Base-by-base conservation (phyloP, 1,140 invertebrate genomes). In the Apis dorsata region DNA sequence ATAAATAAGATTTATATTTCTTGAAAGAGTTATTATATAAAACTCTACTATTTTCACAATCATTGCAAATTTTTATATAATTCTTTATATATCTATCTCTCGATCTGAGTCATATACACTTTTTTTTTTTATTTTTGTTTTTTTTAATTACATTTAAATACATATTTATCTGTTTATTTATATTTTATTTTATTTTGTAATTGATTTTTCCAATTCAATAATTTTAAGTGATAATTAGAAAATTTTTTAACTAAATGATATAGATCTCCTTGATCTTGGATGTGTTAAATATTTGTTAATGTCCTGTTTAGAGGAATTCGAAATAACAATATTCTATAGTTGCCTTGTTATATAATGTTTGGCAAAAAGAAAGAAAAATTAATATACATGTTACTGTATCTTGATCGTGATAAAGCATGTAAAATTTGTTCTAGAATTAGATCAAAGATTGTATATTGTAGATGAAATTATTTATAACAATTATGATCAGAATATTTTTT, bases 401-500 rank as follows among this genome's bases (percentile, higher is more conserved):
- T 86, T 80, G 74, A 83, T 81, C 75, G 68, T 74, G 80, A 84
- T 79, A 59, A 80, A 80, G 70, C 57, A 62, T 82, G 62, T 88
- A 79, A 63, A 28, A 88, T 82, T 85, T 68, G 77, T 85, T 74
- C 34, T 59, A 84, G 78, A 86, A 44, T 19, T 86, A 82, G 79
- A 73, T 49, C 51, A 79, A 81, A 66, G 65, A 68, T 86, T 87
- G 83, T 90, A 82, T 81, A 90, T 83, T 85, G 53, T 86, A 85
- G 70, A 74, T 34, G 57, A 75, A 66, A 79, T 66, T 79, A 71
- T 81, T 86, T 83, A 49, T 86, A 28, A 80, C 65, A 53, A 78
- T 72, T 60, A 49, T 60, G 17, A 82, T 63, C 83, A 86, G 65
- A 24, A 71, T 81, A 81, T 71, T 72, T 81, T 68, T 49, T 69